A percentile compares a stretch with the other conserved stretches of the same genome.
Conservation (phyloP, 2,797 vertebrate species). For the Pangasius sanitwongsei region DNA sequence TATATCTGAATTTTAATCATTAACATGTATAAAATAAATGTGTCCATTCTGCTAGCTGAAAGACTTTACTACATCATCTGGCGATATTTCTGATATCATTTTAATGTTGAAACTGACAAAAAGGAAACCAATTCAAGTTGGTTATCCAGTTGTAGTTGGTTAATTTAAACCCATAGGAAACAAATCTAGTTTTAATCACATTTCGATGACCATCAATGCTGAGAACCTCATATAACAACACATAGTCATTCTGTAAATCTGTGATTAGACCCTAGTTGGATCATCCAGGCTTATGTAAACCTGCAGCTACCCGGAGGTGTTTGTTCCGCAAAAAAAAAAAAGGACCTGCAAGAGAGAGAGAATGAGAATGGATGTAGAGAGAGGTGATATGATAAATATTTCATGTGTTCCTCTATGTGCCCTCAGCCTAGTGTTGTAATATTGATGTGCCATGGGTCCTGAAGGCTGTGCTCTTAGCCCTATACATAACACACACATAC, state of each 20-base stretch:
- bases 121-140: not conserved
- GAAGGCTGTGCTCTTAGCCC: conserved; percentile 41
- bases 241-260: not conserved
- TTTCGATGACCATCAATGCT: not conserved
- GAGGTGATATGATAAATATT: conserved; percentile 57
- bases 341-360: conserved; percentile 13
- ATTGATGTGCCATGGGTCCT: conserved; percentile 55
- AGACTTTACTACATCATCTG: not conserved
- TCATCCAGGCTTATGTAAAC: not conserved
- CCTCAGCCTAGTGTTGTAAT: conserved; percentile 53
- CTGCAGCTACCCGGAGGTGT: not conserved
- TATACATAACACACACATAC: conserved; percentile 37
- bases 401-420: conserved; percentile 50
- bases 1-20: not conserved
- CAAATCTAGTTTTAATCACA: not conserved
- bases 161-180: not conserved
- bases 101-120: not conserved
- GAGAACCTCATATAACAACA: not conserved
- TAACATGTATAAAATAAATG: not conserved
- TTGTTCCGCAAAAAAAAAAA: not conserved
- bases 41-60: not conserved
- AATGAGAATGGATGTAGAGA: conserved; percentile 40
- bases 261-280: not conserved
- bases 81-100: not conserved
- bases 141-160: not conserved